Conservation (phyloP, 1,140 invertebrate species). For the Cydia pomonella region DNA sequence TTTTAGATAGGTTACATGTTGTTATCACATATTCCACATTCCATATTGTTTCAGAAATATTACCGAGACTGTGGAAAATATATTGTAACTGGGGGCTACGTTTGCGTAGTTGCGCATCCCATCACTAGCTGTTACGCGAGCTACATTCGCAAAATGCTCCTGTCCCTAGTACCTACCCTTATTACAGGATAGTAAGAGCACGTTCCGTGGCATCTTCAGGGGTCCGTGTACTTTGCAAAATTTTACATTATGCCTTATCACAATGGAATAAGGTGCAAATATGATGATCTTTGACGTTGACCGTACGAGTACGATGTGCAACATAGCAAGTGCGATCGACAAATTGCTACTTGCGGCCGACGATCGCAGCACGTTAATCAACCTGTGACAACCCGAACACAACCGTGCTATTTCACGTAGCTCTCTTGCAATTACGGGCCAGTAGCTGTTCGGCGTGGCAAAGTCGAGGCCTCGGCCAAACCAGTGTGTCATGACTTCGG, state of each 20-base stretch:
- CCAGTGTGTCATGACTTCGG: not conserved
- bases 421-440: constrained; percentile 21
- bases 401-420: constrained; percentile 29
- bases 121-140: not conserved
- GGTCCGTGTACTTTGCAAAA: not conserved
- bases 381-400: constrained; percentile 30
- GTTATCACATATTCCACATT: too few relatives aligned
- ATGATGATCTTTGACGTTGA: not conserved
- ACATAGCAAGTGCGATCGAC: constrained; percentile 32
- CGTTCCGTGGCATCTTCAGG: not conserved
- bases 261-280: not conserved
- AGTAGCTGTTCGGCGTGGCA: not conserved
- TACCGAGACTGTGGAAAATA: too few relatives aligned
- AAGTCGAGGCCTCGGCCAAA: not conserved
- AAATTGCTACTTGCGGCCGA: constrained; percentile 37
- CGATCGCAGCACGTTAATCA: constrained; percentile 37
- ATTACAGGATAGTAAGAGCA: constrained; percentile 6
- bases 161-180: too few relatives aligned
- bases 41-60: too few relatives aligned
- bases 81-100: not conserved
- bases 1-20: too few relatives aligned
- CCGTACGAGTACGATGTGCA: not conserved
- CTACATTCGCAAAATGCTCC: not conserved
- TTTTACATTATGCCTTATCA: not conserved
- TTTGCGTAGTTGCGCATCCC: not conserved